Evolutionary conservation across 2,888 invertebrate genomes (phyloP), one percentile per base, ranked within the genome.

Genomic region (Trissoscelio sp.): DNA sequence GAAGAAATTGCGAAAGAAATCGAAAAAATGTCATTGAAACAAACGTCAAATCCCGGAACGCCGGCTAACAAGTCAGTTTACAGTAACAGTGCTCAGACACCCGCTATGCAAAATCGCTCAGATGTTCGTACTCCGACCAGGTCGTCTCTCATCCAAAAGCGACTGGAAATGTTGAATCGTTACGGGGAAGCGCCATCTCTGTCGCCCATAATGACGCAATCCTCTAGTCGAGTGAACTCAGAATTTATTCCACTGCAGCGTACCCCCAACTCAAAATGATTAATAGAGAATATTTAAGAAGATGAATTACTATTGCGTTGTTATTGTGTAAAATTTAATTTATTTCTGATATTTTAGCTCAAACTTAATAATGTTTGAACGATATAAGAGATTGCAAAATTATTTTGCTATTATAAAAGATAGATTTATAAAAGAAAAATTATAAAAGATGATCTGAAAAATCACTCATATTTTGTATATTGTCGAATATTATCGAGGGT

Each of bases 141-240:
- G 12, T 83, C 84, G 6, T 31, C 83, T 2, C 81, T 87, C 7
- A 84, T 86, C 12, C 85, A 87, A 18, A 88, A 84, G 70, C 93
- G 92, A 84, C 92, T 94, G 4, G 92, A 92, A 0, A 93, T 90
- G 87, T 87, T 94, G 62, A 92, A 92, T 88, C 91, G 90, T 86
- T 94, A 94, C 51, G 94, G 93, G 0, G 92, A 93, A 86, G 93
- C 94, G 0, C 93, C 94, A 0, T 92, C 93, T 0, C 86, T 94
- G n/a, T 92, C 92, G n/a, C 92, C 92, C 0, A 91, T 94, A 16
- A 91, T 92, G 0, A 85, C 91, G 0, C 90, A 92, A 0, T 93
- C 91, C 72, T 92, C 92, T 86, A 92, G 91, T 78, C 92, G 92
- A 1, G 87, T 92, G 7, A 86, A 84, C 11, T 85, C 84, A 1